Percentiles rank a stretch among this genome's conserved stretches.
phyloP scores from a whole-genome alignment of 2,797 vertebrate genomes.

The Hylomyscus alleni region DNA sequence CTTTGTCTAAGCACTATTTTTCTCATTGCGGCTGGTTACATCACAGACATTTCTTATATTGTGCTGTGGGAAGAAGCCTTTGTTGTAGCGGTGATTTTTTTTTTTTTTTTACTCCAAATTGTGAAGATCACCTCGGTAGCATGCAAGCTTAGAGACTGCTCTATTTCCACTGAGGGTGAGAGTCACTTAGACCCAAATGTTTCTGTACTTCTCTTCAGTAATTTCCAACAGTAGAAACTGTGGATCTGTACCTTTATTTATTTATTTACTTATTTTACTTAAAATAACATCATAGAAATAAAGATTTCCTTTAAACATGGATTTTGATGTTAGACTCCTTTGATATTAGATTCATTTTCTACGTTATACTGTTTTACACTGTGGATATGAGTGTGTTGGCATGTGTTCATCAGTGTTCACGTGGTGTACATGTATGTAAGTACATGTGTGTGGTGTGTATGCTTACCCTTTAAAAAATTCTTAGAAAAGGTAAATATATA shows the following conservation, averaged over 20 bases:
- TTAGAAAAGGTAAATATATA: background rate
- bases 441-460: background rate
- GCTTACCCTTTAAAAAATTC: background rate
- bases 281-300: conserved; percentile 25
- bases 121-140: background rate
- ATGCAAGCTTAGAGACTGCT: background rate
- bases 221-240: background rate
- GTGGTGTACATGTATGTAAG: background rate
- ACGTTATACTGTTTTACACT: background rate
- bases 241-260: background rate
- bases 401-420: background rate
- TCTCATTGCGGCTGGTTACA: background rate
- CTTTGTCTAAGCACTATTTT: background rate
- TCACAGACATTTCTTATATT: background rate
- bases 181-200: background rate
- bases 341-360: background rate
- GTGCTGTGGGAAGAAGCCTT: background rate
- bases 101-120: background rate
- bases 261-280: background rate
- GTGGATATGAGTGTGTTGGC: background rate
- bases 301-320: conserved; percentile 6
- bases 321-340: background rate
- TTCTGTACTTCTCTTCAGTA: conserved; percentile 18
- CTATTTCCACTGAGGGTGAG: background rate
- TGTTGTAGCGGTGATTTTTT: background rate